Evolutionary conservation across 2,113 vertebrate species (phyloP).

Genomic region (Gorsachius goisagi): DNA sequence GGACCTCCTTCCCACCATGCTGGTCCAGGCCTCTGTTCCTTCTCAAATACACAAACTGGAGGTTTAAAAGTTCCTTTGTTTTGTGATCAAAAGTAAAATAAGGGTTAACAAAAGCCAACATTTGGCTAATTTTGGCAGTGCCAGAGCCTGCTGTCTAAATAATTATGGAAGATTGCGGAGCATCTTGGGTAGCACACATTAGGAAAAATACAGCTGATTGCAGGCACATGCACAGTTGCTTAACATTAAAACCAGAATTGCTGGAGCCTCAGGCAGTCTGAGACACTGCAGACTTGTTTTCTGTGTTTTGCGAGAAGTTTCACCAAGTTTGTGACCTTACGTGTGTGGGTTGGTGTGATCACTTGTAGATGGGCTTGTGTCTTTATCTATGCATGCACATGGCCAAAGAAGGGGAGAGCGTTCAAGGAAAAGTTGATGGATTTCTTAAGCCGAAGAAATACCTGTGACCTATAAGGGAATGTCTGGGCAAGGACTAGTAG

Average conservation of each 20-base stretch:
- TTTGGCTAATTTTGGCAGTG: background rate
- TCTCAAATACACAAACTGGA: background rate
- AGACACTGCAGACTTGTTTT: background rate
- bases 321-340: background rate
- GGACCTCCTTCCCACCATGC: background rate
- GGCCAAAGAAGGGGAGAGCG: background rate
- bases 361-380: background rate
- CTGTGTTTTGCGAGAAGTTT: background rate
- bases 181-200: background rate
- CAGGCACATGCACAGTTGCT: background rate
- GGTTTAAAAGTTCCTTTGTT: background rate
- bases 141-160: background rate
- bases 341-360: background rate
- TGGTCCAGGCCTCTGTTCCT: background rate
- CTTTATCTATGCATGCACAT: background rate
- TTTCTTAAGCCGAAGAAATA: background rate
- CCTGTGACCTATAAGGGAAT: background rate
- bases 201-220: background rate
- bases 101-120: background rate
- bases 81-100: background rate
- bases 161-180: background rate
- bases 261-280: background rate
- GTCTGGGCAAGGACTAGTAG: background rate
- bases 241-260: background rate
- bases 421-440: background rate